Percentiles rank a stretch among this genome's conserved stretches.
phyloP scores from a whole-genome alignment of 2,797 vertebrate species.

The Gobio occitaniae region DNA sequence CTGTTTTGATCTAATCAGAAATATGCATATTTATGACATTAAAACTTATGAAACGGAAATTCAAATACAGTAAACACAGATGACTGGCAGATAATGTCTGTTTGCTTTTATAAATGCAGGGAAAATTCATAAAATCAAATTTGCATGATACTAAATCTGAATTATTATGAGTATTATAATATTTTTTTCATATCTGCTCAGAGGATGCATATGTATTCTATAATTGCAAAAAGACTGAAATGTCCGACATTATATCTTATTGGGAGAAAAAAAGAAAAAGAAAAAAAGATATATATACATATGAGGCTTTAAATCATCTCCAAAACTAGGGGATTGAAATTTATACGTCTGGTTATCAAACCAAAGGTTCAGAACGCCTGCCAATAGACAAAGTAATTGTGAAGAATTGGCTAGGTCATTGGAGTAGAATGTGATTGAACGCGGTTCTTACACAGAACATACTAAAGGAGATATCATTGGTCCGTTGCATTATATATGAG shows the following conservation, averaged over 20 bases:
- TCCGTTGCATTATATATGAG: neutral
- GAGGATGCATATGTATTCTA: neutral
- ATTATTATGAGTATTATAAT: slow-evolving; percentile 8
- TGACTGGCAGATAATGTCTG: slow-evolving; percentile 15
- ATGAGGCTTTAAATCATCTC: slow-evolving; percentile 87
- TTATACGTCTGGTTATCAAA: slow-evolving; percentile 87
- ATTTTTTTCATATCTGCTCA: neutral
- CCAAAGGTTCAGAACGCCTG: slow-evolving; percentile 85
- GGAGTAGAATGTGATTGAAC: slow-evolving; percentile 30
- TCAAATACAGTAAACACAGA: slow-evolving; percentile 1
- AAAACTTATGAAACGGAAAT: slow-evolving; percentile 22
- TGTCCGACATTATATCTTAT: neutral
- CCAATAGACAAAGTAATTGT: slow-evolving; percentile 75
- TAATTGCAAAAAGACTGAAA: slow-evolving; percentile 18
- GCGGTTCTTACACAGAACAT: neutral
- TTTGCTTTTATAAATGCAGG: slow-evolving; percentile 9
- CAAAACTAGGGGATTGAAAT: slow-evolving; percentile 85
- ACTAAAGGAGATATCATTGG: neutral
- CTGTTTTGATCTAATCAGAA: slow-evolving; percentile 11
- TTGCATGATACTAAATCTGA: slow-evolving; percentile 5
- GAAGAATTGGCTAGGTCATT: slow-evolving; percentile 28
- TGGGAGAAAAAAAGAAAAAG: no score
- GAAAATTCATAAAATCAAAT: neutral
- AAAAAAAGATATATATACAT: slow-evolving; percentile 64
- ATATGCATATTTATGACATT: slow-evolving; percentile 22